phyloP scores from a whole-genome alignment of 1,140 invertebrate species.

The Drosophila erecta region DNA sequence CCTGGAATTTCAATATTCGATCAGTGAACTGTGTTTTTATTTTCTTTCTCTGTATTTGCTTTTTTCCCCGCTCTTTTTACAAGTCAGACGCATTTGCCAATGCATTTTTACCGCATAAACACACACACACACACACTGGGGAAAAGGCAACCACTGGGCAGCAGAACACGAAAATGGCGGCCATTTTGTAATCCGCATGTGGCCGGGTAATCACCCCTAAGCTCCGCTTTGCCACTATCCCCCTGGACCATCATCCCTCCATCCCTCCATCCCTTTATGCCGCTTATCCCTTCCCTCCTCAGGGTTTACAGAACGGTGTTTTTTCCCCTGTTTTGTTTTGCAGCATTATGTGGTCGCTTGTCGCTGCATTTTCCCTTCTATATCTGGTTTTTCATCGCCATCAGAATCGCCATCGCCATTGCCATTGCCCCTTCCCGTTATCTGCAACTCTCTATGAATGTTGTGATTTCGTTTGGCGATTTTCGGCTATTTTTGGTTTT shows the following conservation, averaged over 20 bases:
- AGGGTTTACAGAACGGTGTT: constrained; percentile 56
- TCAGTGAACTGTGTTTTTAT: background rate
- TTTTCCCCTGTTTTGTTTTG: constrained; percentile 53
- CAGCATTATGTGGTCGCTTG: constrained; percentile 72
- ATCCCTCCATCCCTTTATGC: background rate
- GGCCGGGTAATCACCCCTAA: constrained; percentile 78
- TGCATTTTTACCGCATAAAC: constrained; percentile 73
- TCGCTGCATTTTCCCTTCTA: constrained; percentile 29
- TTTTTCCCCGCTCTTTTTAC: constrained; percentile 19
- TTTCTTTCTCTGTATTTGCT: background rate
- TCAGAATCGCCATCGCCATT: background rate
- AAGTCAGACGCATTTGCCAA: constrained; percentile 32
- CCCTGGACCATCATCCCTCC: background rate
- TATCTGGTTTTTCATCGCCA: constrained; percentile 16
- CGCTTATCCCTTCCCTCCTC: background rate
- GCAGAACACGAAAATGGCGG: constrained; percentile 72
- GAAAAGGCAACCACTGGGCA: background rate
- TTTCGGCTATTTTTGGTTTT: constrained; percentile 40
- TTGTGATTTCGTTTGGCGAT: constrained; percentile 69
- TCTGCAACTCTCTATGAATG: constrained; percentile 27
- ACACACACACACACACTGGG: constrained; percentile 5
- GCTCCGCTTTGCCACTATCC: constrained; percentile 43
- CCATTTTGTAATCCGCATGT: constrained; percentile 82
- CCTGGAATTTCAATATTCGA: constrained; percentile 10
- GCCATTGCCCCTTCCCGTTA: constrained; percentile 1